These are phyloP conservation scores for Blastobasis lacticolella DNA, from an alignment of 2,888 invertebrate species.

Conservation along the genomic window DNA sequence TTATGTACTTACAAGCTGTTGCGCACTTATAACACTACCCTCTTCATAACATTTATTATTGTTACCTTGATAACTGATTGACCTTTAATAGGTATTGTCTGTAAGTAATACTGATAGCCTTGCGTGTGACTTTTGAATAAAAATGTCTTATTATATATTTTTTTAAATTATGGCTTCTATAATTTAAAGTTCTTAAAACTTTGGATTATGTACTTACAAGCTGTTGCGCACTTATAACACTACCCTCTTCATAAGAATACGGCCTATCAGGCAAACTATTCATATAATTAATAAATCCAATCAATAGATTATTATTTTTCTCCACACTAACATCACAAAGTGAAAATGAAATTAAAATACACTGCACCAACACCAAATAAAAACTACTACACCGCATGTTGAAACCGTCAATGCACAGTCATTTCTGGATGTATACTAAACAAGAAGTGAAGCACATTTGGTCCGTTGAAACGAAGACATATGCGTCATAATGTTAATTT, in stretches of 20 bases:
- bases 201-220: slow-evolving; percentile 43
- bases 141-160: too few relatives aligned
- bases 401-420: slow-evolving; percentile 33
- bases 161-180: too few relatives aligned
- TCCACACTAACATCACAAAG: slow-evolving; percentile 37
- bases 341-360: slow-evolving; percentile 28
- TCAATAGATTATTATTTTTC: slow-evolving; percentile 38
- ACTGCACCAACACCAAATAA: slow-evolving; percentile 14
- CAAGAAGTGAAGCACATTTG: slow-evolving; percentile 15
- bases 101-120: too few relatives aligned
- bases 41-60: too few relatives aligned
- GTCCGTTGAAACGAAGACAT: too few relatives aligned
- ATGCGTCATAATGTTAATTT: slow-evolving; percentile 11
- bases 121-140: too few relatives aligned
- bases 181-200: too few relatives aligned
- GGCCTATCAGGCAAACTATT: slow-evolving; percentile 60
- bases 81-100: too few relatives aligned
- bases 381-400: slow-evolving; percentile 20
- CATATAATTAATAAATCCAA: slow-evolving; percentile 57
- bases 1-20: too few relatives aligned
- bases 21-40: too few relatives aligned
- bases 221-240: slow-evolving; percentile 53
- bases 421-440: slow-evolving; percentile 27
- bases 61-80: too few relatives aligned
- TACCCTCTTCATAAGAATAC: slow-evolving; percentile 59